A percentile compares a stretch with the other conserved stretches of the same genome.
phyloP scores from a whole-genome alignment of 2,113 vertebrate species.

The human (Homo sapiens) region DNA sequence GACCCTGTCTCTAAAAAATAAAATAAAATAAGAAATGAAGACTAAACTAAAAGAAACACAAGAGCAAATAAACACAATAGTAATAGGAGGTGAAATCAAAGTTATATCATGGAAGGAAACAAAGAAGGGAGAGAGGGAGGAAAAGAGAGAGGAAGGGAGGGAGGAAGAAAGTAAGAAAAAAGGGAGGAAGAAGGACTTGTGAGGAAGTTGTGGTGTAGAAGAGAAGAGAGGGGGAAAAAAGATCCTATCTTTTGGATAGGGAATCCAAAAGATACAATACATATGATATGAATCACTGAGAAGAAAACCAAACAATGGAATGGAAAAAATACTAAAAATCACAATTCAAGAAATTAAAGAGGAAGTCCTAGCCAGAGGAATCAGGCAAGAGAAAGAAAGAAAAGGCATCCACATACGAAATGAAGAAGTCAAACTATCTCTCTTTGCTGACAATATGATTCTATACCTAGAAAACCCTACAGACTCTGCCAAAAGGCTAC shows the following conservation, averaged over 20 bases:
- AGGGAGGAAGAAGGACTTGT: neutral
- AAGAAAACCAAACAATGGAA: neutral
- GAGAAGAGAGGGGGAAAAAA: neutral
- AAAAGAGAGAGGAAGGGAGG: neutral
- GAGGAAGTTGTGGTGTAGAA: neutral
- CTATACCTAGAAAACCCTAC: too few species aligned
- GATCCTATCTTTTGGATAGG: too few species aligned
- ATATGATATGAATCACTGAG: neutral
- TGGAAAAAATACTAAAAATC: neutral
- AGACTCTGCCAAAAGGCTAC: too few species aligned
- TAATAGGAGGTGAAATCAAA: neutral
- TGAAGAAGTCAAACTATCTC: too few species aligned
- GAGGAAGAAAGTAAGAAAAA: neutral
- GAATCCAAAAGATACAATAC: neutral
- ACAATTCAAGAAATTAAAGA: neutral
- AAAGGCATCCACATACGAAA: too few species aligned
- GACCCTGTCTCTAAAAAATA: too few species aligned
- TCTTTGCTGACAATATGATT: too few species aligned
- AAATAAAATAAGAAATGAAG: neutral
- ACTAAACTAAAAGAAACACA: neutral
- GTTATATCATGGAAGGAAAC: neutral
- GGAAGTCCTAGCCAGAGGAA: too few species aligned
- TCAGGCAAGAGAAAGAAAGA: too few species aligned
- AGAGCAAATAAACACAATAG: neutral
- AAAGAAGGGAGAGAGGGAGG: neutral